Conservation (phyloP, 2,113 vertebrate genomes). For the Gulo gulo region DNA sequence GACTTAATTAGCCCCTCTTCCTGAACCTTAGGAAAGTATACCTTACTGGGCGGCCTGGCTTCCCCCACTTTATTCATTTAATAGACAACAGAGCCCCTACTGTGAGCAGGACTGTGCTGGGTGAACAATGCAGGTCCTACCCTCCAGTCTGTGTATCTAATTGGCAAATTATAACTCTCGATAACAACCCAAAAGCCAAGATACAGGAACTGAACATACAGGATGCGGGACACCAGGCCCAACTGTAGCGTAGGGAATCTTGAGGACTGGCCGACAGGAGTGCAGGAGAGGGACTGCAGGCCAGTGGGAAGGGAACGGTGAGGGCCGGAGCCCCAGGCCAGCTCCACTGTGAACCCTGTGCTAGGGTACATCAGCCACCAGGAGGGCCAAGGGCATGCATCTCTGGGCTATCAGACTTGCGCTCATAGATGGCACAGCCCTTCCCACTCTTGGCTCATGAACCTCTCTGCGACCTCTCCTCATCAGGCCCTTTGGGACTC, state of each 20-base stretch:
- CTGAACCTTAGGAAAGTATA: background rate
- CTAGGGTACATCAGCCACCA: background rate
- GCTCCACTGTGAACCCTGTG: too few relatives aligned
- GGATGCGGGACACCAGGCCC: background rate
- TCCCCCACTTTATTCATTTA: background rate
- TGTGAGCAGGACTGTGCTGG: background rate
- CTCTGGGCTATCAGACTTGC: background rate
- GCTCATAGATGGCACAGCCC: rapidly evolving
- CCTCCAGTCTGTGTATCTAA: background rate
- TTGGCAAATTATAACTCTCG: background rate
- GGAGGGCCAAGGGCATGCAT: background rate
- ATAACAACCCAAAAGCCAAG: background rate
- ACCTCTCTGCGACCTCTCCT: background rate
- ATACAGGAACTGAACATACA: background rate
- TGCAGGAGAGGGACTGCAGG: background rate
- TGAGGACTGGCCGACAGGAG: background rate
- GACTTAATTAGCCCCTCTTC: background rate
- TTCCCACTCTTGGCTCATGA: background rate
- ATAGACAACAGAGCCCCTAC: background rate
- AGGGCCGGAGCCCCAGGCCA: background rate
- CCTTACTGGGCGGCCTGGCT: background rate
- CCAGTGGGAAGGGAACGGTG: background rate
- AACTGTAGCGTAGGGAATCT: background rate
- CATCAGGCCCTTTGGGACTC: background rate
- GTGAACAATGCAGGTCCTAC: background rate